Conservation (phyloP, 2,888 invertebrate species). For the Dolichomitus sp. region DNA sequence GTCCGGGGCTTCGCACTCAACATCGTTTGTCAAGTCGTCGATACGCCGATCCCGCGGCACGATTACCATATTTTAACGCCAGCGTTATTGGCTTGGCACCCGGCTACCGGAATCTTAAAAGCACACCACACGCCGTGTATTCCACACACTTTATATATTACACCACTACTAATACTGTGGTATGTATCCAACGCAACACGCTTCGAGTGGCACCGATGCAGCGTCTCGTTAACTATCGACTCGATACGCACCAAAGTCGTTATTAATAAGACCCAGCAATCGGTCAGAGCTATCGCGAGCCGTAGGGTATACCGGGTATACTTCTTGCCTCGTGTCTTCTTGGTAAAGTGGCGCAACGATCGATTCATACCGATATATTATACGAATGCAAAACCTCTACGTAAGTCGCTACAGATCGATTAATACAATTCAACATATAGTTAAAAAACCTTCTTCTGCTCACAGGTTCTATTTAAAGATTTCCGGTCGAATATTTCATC, state of each 20-base stretch:
- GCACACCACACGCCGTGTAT: conserved; percentile 59
- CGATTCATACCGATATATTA: conserved; percentile 63
- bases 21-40: conserved; percentile 86
- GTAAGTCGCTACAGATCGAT: conserved; percentile 50
- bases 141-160: conserved; percentile 2
- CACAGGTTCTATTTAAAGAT: background rate
- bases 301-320: conserved; percentile 16
- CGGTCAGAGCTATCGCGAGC: conserved; percentile 67
- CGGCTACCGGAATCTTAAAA: conserved; percentile 84
- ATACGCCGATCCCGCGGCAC: conserved; percentile 84
- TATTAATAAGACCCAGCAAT: conserved; percentile 66
- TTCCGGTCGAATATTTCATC: conserved; percentile 9
- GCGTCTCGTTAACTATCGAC: conserved; percentile 66
- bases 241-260: conserved; percentile 67
- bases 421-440: conserved; percentile 30
- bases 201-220: conserved; percentile 45
- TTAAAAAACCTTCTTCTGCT: conserved; percentile 1
- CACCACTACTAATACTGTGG: conserved; percentile 5
- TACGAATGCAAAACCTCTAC: conserved; percentile 5
- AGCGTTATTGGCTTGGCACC: conserved; percentile 80
- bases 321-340: conserved; percentile 55
- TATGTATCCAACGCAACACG: conserved; percentile 31
- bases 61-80: conserved; percentile 86
- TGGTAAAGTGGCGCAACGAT: conserved; percentile 54
- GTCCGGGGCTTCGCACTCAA: conserved; percentile 81